Percentiles rank a stretch among this genome's conserved stretches.
Evolutionary conservation across 2,113 vertebrate species (phyloP).

Genomic region (Amphiprion ocellaris): DNA sequence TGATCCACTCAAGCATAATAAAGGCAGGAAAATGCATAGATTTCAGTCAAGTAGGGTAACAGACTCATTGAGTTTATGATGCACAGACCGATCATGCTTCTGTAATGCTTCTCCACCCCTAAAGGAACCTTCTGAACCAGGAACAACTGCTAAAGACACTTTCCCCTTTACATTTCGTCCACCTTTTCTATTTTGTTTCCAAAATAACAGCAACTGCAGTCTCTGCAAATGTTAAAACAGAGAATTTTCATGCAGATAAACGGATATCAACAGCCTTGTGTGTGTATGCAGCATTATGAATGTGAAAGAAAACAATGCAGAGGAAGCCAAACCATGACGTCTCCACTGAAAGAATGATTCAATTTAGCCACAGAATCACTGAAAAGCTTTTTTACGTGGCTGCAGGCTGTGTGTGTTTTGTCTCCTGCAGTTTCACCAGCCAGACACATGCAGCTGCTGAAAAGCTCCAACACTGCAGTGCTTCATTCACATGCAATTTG

Average conservation of each 20-base stretch:
- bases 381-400: neutral
- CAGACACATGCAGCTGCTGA: constrained; percentile 9
- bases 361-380: neutral
- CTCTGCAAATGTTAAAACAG: neutral
- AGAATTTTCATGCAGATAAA: too few species aligned
- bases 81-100: too few species aligned
- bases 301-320: too few species aligned
- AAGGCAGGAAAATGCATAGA: too few species aligned
- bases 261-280: neutral
- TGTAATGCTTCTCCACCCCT: too few species aligned
- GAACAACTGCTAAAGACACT: too few species aligned
- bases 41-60: too few species aligned
- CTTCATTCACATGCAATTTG: constrained; percentile 52
- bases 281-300: too few species aligned
- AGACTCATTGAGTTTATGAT: too few species aligned
- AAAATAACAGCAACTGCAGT: neutral
- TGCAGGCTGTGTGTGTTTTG: neutral
- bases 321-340: too few species aligned
- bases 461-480: constrained; percentile 30
- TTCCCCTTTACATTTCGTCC: neutral
- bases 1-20: too few species aligned
- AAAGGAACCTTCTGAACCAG: too few species aligned
- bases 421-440: neutral
- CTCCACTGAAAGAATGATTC: neutral
- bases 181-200: neutral